Base-by-base conservation (phyloP, 2,113 vertebrate species). In the Xenotilapia caudafasciata region DNA sequence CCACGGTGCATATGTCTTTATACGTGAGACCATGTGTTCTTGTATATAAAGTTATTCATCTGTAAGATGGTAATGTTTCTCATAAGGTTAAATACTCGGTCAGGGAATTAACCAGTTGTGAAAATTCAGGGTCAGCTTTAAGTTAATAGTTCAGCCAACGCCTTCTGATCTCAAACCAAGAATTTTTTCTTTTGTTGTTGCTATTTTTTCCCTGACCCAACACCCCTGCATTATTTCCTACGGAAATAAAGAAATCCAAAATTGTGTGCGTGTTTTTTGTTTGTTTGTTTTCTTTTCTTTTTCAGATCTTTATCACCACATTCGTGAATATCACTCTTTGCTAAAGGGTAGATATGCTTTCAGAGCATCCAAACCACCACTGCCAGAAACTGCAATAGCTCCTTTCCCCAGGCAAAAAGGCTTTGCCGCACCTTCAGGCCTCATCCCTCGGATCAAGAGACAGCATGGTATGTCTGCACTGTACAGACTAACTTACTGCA, bases 1-100 rank as follows among this genome's bases (percentile, higher is more conserved):
- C 87, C 70, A 92, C 85, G 9, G 87, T 60, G 83, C 85, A 83
- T 86, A 90, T 87, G 73, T 79, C 28, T 87, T 83, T 38, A 38
- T 56, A 33, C 3, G 2, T 17, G 45, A 83, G 31, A 73, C 51
- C 14, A 19, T 9, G 58, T 73, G 10, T 84, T 80, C 28, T 38
- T 6, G 21, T 56, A n/a, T 65, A 15, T 54, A 28, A 81, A 51
- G n/a, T 11, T 47, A 33, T 19, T 13, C 26, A 77, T 77, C 45
- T 77, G 45, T 77, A 51, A 12, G 10, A 33, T 5, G 26, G 23
- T 31, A 26, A 49, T 49, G 26, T 11, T 49, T 49, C 26, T 45
- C 23, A 77, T 47, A 49, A 31, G 42, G 42, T 49, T 49, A 49
- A 49, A 31, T 47, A 77, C 17, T 77, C 6, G 19, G 42, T 19